Base-by-base conservation (phyloP, 2,113 vertebrate genomes). In the Megaleporinus macrocephalus region DNA sequence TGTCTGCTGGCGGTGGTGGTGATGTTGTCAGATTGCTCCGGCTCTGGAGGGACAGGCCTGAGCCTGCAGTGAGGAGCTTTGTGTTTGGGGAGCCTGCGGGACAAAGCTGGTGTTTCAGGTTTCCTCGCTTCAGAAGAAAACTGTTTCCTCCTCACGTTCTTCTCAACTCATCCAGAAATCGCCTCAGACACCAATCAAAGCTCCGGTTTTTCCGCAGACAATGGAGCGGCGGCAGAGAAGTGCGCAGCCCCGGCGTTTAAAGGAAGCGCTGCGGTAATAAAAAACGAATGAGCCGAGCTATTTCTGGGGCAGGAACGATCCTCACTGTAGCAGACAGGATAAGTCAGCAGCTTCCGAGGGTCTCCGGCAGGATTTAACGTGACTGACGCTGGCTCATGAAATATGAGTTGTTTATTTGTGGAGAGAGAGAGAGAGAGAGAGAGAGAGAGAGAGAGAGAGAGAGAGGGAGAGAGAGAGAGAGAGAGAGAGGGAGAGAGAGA, bases 51-150 rank as follows among this genome's bases (percentile, higher is more conserved):
- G 69, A 29, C 47, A 26, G 51, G 76, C 66, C 57, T 27, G 18
- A 75, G 73, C 71, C 20, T 85, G 79, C 65, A 30, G 61, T 41
- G 70, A 14, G 36, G 49, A 27, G 18, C 44, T 55, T 72, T 61
- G 61, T 33, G 76, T 85, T 82, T 79, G 26, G 71, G 22, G 66
- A 83, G 68, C 74, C 81, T 69, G 29, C 27, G 68, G 51, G 69
- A 75, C 7, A 44, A 61, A 80, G 69, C 76, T 80, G 72, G 71
- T 57, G 72, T 83, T 83, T 80, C 80, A 55, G 73, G 84, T 76
- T 76, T 26, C 69, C 30, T 20, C 59, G n/a, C 79, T 80, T 65
- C 59, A 30, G 57, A 59, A 57, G 77, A 65, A 53, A 66, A 4
- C 27, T 3, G 36, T 3, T 68, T 78, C 30, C 13, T 75, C 9